These are phyloP conservation scores for Aurelia aurita complex sp. Pacific DNA, from an alignment of 30 jellyfish, hydroid and myxozoan genomes.

Conservation along the genomic window DNA sequence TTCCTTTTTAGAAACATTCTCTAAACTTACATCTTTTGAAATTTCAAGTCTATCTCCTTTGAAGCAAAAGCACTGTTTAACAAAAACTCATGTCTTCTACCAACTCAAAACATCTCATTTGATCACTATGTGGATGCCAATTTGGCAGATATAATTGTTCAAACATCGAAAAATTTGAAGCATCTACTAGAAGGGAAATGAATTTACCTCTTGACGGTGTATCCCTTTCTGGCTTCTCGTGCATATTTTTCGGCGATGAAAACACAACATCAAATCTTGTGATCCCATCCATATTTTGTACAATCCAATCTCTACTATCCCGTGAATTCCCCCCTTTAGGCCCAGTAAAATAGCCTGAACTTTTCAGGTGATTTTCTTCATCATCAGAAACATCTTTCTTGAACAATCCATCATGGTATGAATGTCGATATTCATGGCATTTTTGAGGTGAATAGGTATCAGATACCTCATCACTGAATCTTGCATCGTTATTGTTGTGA, in stretches of 20 bases:
- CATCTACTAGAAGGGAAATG: background rate
- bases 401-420: background rate
- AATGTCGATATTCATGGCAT: background rate
- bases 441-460: background rate
- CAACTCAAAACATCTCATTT: no score
- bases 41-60: no score
- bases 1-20: no score
- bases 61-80: no score
- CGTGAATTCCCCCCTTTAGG: conserved; percentile 4
- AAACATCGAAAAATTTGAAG: background rate
- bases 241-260: conserved; percentile 40
- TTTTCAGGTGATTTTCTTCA: background rate
- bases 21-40: no score
- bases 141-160: no score
- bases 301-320: conserved; percentile 49
- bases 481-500: conserved; percentile 9
- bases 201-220: conserved; percentile 7
- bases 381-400: conserved; percentile 9
- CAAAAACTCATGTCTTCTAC: no score
- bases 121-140: no score
- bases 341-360: background rate
- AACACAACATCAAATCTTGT: conserved; percentile 79
- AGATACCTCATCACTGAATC: background rate
- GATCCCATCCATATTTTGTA: conserved; percentile 63
- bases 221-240: conserved; percentile 30